Conservation (phyloP, 2,888 invertebrate species). For the Clunio marinus region DNA sequence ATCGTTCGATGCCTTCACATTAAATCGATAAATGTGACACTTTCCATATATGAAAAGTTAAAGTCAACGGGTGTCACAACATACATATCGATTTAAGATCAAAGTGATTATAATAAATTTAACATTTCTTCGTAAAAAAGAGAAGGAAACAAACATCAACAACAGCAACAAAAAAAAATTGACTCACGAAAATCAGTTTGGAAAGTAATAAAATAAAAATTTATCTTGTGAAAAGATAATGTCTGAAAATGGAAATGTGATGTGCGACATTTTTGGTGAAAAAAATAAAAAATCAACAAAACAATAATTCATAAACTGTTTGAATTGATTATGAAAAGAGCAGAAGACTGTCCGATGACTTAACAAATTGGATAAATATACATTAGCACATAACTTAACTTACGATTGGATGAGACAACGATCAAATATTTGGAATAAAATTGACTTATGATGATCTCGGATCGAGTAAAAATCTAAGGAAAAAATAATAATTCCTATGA, state of each 20-base stretch:
- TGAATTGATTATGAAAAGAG: background rate
- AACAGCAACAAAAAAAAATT: background rate
- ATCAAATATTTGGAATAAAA: constrained; percentile 35
- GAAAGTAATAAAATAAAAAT: background rate
- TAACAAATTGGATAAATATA: constrained; percentile 35
- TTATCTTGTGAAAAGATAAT: background rate
- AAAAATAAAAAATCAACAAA: background rate
- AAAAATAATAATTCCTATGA: background rate
- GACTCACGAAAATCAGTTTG: constrained; percentile 4
- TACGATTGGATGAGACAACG: constrained; percentile 3
- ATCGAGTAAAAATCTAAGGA: background rate
- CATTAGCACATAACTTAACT: constrained; percentile 35
- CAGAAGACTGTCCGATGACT: constrained; percentile 14
- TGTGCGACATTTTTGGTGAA: background rate
- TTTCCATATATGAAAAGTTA: too few relatives aligned
- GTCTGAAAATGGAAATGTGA: constrained; percentile 24
- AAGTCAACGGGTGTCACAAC: constrained; percentile 5
- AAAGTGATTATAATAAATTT: constrained; percentile 20
- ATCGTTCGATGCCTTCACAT: background rate
- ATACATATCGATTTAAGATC: background rate
- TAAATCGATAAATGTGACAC: background rate
- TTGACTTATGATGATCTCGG: constrained; percentile 23
- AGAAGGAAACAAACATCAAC: too few relatives aligned
- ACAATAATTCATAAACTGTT: background rate
- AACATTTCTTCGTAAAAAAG: constrained; percentile 4